Conservation (phyloP, 2,888 invertebrate genomes). For the Cyclophora punctaria region DNA sequence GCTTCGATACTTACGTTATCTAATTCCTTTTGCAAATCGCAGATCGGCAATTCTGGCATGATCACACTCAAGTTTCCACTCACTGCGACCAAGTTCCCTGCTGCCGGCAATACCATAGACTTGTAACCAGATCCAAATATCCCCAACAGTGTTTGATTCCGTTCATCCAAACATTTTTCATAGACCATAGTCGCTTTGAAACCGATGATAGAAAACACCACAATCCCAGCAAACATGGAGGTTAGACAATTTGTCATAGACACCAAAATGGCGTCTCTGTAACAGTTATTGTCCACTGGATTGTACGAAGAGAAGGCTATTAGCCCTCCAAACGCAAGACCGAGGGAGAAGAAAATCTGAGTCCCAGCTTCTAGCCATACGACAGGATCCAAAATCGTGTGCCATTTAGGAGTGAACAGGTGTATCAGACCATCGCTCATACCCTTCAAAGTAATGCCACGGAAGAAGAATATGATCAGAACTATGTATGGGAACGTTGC, state of each 20-base stretch:
- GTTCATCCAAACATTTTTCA: slow-evolving; percentile 80
- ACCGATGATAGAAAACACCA: slow-evolving; percentile 96
- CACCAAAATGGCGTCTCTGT: slow-evolving; percentile 93
- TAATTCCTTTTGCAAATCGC: slow-evolving; percentile 89
- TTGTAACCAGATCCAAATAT: slow-evolving; percentile 71
- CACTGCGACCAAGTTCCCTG: slow-evolving; percentile 70
- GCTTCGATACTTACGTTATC: slow-evolving; percentile 82
- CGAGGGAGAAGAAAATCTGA: slow-evolving; percentile 97
- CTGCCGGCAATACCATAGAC: slow-evolving; percentile 68
- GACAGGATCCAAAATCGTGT: slow-evolving; percentile 91
- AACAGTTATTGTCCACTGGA: slow-evolving; percentile 97
- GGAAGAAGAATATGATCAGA: slow-evolving; percentile 95
- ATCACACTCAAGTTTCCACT: slow-evolving; percentile 75
- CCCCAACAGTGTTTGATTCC: slow-evolving; percentile 76
- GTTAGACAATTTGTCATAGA: slow-evolving; percentile 95
- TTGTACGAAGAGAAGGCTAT: slow-evolving; percentile 98
- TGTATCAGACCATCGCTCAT: slow-evolving; percentile 90
- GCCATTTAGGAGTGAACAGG: slow-evolving; percentile 95
- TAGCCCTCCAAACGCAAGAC: slow-evolving; percentile 95
- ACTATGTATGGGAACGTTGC: slow-evolving; percentile 98
- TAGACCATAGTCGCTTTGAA: slow-evolving; percentile 92
- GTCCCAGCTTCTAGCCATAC: slow-evolving; percentile 99
- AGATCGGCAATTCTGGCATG: slow-evolving; percentile 82
- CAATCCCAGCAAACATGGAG: slow-evolving; percentile 97
- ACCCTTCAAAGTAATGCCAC: slow-evolving; percentile 92